Evolutionary conservation across 2,888 invertebrate species (phyloP).

Genomic region (Hemicrepidius hirtus): DNA sequence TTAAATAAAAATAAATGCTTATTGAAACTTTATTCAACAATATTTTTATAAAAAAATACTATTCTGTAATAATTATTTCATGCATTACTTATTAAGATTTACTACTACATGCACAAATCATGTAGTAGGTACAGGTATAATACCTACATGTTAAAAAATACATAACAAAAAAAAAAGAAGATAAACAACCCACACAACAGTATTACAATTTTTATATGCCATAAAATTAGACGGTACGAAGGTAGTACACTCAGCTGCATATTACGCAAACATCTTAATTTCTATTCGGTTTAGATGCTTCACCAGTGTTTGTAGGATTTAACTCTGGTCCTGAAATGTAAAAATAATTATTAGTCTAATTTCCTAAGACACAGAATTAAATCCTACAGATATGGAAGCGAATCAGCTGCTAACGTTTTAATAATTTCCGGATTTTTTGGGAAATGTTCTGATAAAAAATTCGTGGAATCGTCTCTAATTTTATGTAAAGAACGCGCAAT

Average conservation of each 20-base stretch:
- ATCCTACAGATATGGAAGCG: slow-evolving; percentile 56
- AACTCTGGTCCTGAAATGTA: slow-evolving; percentile 68
- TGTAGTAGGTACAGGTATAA: slow-evolving; percentile 12
- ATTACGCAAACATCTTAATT: neutral
- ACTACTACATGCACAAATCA: neutral
- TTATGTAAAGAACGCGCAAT: slow-evolving; percentile 29
- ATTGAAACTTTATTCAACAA: too few species aligned
- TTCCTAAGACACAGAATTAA: slow-evolving; percentile 57
- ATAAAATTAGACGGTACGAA: slow-evolving; percentile 20
- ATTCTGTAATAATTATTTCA: neutral
- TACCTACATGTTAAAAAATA: neutral
- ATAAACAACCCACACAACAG: neutral
- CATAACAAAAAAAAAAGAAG: neutral
- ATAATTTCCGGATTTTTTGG: slow-evolving; percentile 9
- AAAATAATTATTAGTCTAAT: slow-evolving; percentile 52
- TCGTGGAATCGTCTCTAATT: slow-evolving; percentile 27
- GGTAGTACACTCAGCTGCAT: slow-evolving; percentile 6
- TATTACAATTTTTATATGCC: slow-evolving; percentile 24
- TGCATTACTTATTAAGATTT: slow-evolving; percentile 12
- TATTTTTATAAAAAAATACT: too few species aligned
- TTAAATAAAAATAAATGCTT: too few species aligned
- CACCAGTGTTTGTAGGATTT: slow-evolving; percentile 68
- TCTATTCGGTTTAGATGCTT: slow-evolving; percentile 33
- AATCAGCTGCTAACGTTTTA: slow-evolving; percentile 1
- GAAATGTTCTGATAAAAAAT: slow-evolving; percentile 18